phyloP scores from a whole-genome alignment of 2,113 vertebrate species.

The Ammodytes marinus region DNA sequence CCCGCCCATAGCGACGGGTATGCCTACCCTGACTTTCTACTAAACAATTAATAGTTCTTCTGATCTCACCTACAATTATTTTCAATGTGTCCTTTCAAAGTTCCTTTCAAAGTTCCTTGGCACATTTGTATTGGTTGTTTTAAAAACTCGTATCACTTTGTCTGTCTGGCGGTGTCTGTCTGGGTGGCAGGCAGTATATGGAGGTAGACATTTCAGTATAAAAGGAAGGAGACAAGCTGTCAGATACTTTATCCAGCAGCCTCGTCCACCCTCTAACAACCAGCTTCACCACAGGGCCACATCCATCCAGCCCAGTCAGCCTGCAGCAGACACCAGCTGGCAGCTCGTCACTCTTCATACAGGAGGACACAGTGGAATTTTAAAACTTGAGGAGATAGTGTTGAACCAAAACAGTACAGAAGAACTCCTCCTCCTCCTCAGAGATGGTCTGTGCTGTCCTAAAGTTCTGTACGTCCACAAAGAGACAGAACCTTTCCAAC shows the following conservation, averaged over 20 bases:
- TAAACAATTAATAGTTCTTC: not conserved
- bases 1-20: too few species aligned
- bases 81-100: not conserved
- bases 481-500: not conserved
- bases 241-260: conserved; percentile 48
- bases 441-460: not conserved
- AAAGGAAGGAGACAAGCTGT: conserved; percentile 42
- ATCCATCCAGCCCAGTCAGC: conserved; percentile 37
- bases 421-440: not conserved
- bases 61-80: not conserved
- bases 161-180: conserved; percentile 15
- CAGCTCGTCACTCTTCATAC: conserved; percentile 27
- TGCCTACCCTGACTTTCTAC: not conserved
- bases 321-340: conserved; percentile 47
- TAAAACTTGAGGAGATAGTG: not conserved
- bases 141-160: conserved; percentile 40
- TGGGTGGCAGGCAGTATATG: conserved; percentile 56
- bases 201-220: conserved; percentile 39
- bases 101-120: conserved; percentile 1
- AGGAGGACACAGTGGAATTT: conserved; percentile 1
- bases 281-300: conserved; percentile 44
- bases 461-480: not conserved
- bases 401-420: not conserved
- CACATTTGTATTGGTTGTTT: conserved; percentile 8
- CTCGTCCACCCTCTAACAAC: conserved; percentile 35